Percentiles rank a stretch among this genome's conserved stretches.
These are phyloP conservation scores for Holotrichia oblita DNA, from an alignment of 1,140 invertebrate species.

Conservation along the genomic window DNA sequence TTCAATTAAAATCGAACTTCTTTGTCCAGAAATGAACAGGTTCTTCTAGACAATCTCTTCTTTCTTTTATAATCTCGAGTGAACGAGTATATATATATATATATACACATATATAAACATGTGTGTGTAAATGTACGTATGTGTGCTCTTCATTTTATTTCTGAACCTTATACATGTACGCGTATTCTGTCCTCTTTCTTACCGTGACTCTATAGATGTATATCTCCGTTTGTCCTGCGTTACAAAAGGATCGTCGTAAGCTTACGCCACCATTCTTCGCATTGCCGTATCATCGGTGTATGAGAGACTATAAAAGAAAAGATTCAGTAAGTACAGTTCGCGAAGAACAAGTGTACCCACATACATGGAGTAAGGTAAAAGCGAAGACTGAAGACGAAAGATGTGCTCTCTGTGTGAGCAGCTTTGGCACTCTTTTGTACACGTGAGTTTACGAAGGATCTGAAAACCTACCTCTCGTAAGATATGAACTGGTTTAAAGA, in stretches of 20 bases:
- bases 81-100: neutral
- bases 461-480: no score
- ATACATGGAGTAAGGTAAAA: no score
- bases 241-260: neutral
- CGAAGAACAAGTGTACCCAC: no score
- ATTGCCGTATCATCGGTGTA: neutral
- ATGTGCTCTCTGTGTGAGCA: no score
- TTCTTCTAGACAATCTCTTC: constrained; percentile 37
- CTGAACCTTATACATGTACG: neutral
- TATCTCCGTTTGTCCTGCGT: neutral
- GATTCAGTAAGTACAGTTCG: neutral
- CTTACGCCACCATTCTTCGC: constrained; percentile 13
- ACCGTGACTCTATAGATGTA: neutral
- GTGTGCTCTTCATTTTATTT: constrained; percentile 11
- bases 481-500: no score
- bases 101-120: neutral
- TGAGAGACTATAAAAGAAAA: neutral
- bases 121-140: neutral
- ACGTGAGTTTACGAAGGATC: no score
- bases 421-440: no score
- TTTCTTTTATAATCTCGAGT: constrained; percentile 32
- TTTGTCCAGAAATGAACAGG: constrained; percentile 38
- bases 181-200: neutral
- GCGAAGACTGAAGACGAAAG: no score
- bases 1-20: constrained; percentile 38